These are phyloP conservation scores for Synanthedon formicaeformis DNA, from an alignment of 2,888 invertebrate genomes.

Conservation along the genomic window DNA sequence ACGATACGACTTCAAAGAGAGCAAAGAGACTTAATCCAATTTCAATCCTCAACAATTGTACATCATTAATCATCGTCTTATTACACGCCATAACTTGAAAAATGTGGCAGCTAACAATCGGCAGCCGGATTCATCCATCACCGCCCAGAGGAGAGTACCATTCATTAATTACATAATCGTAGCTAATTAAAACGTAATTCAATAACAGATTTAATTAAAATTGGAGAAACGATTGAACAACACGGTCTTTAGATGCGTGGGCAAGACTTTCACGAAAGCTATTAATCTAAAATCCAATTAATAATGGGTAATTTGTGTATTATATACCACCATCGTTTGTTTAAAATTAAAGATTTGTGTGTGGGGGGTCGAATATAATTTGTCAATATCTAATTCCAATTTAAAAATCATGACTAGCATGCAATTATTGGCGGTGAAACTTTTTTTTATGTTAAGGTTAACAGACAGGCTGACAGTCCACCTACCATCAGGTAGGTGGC, in stretches of 20 bases:
- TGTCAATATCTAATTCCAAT: no score
- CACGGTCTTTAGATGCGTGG: conserved; percentile 19
- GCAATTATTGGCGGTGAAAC: no score
- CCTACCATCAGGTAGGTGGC: no score
- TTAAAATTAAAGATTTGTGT: conserved; percentile 26
- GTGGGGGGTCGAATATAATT: neutral
- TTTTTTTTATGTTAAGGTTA: no score
- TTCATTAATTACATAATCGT: conserved; percentile 43
- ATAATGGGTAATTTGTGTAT: conserved; percentile 29
- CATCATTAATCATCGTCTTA: conserved; percentile 38
- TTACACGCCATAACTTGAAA: conserved; percentile 42
- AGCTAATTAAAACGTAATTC: conserved; percentile 54
- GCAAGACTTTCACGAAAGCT: conserved; percentile 30
- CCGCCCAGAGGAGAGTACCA: conserved; percentile 21
- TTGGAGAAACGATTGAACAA: conserved; percentile 4
- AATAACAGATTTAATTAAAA: conserved; percentile 46
- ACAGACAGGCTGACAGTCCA: no score
- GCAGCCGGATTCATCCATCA: conserved; percentile 10
- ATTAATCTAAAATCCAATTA: conserved; percentile 62
- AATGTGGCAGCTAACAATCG: conserved; percentile 39
- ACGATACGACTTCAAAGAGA: conserved; percentile 22
- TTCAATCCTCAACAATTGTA: conserved; percentile 37
- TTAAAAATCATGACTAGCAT: no score
- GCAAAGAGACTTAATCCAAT: conserved; percentile 35
- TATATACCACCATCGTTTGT: conserved; percentile 30